These are phyloP conservation scores for Dermochelys coriacea DNA, from an alignment of 2,797 vertebrate genomes.

Conservation along the genomic window DNA sequence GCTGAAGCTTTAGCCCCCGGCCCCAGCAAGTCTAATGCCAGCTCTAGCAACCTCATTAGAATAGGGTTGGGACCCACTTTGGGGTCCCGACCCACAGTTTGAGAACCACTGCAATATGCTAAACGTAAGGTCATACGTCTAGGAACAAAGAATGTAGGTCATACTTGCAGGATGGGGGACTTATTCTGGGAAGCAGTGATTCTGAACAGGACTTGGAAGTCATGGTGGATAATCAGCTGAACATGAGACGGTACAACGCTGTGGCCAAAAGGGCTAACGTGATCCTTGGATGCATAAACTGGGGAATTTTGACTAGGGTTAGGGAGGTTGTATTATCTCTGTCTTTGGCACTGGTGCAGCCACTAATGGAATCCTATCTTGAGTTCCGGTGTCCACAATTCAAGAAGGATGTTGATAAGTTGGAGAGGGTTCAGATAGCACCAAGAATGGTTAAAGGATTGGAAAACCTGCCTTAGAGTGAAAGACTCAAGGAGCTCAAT, in stretches of 20 bases:
- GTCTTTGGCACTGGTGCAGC: background rate
- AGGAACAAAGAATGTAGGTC: background rate
- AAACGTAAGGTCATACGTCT: background rate
- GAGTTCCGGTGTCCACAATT: background rate
- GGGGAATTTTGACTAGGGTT: background rate
- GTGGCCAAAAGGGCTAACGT: background rate
- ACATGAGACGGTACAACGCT: background rate
- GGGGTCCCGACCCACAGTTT: too few relatives aligned
- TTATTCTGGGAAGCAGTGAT: background rate
- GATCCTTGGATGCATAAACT: background rate
- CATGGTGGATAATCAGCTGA: background rate
- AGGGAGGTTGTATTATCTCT: background rate
- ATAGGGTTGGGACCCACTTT: too few relatives aligned
- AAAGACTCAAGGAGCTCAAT: background rate
- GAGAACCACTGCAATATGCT: too few relatives aligned
- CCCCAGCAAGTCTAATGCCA: too few relatives aligned
- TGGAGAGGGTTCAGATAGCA: background rate
- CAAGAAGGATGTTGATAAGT: background rate
- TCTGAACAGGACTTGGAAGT: background rate
- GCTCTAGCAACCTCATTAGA: too few relatives aligned
- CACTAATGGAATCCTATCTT: background rate
- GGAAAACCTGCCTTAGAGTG: background rate
- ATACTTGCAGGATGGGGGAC: background rate
- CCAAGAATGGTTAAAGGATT: background rate
- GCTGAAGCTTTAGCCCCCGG: too few relatives aligned